These are phyloP conservation scores for Pipistrellus pipistrellus DNA, from an alignment of 2,797 vertebrate species.

Conservation along the genomic window DNA sequence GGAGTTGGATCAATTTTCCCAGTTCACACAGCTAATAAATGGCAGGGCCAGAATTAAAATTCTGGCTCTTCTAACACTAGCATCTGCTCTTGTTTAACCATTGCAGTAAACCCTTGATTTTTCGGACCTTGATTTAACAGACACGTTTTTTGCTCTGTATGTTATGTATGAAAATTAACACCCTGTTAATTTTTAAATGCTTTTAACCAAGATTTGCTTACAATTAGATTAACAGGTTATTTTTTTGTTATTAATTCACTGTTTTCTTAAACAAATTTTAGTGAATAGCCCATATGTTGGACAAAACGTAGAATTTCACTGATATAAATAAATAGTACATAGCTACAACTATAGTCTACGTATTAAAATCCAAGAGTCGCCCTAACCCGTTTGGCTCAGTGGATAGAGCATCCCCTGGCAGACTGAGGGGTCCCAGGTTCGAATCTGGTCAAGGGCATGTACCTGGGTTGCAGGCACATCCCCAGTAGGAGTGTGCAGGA, in stretches of 20 bases:
- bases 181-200: neutral
- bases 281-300: neutral
- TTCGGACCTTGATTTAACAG: too few species aligned
- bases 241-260: neutral
- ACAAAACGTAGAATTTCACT: neutral
- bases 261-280: neutral
- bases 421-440: too few species aligned
- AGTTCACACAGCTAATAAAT: neutral
- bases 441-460: too few species aligned
- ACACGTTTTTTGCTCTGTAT: neutral
- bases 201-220: neutral
- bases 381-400: too few species aligned
- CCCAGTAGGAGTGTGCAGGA: too few species aligned
- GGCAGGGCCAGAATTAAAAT: neutral
- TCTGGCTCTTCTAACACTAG: neutral
- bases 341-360: neutral
- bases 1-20: neutral
- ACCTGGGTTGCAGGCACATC: too few species aligned
- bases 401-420: too few species aligned
- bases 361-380: neutral
- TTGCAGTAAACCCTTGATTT: neutral
- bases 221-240: neutral
- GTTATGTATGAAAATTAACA: neutral
- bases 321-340: neutral
- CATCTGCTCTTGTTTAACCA: neutral